Base-by-base conservation (phyloP, 2,113 vertebrate genomes). In the Scartelaos histophorus region DNA sequence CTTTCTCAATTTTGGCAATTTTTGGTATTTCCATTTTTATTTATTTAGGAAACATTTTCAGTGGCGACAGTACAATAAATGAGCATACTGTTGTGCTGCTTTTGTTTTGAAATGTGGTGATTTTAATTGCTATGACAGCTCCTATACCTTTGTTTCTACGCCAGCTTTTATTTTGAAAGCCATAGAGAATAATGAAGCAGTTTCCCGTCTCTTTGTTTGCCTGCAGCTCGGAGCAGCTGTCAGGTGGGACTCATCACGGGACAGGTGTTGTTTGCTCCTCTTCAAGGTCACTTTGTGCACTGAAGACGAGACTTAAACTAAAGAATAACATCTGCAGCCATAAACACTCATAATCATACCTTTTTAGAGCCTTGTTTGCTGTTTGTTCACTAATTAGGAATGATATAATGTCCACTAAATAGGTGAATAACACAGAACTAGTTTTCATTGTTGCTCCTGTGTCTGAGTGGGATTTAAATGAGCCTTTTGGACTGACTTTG, bases 211-310 rank as follows among this genome's bases (percentile, higher is more conserved):
- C 47, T 0, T 66, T 65, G 34, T 43, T 51, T 51, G 57, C 7
- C 21, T 22, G 47, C 56, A 0, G 13, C 45, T 72, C 65, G 13
- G 21, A 62, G 47, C 0, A 34, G 34, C 75, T 56, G 76, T 69
- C 72, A 54, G 65, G 76, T 70, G 25, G 74, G 66, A 66, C 61
- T 45, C 77, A 78, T 82, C 73, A 16, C 34, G 73, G 78, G 69
- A 70, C 87, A 89, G 85, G 74, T 89, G 82, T 77, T 54, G 75
- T 25, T 19, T 69, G 74, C 88, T 76, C 74, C 78, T 9, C 71
- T 17, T 84, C 76, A 86, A 87, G 88, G 85, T 83, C 78, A 77
- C 66, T 69, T 69, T 82, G 76, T 66, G 61, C 49, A 19, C 11
- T 38, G 60, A 82, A 76, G 70, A 19, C 29, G 66, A n/a, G 64